Evolutionary conservation across 2,113 vertebrate genomes (phyloP), one percentile per base, ranked within the genome.

Genomic region (Nothocercus nigrocapillus): DNA sequence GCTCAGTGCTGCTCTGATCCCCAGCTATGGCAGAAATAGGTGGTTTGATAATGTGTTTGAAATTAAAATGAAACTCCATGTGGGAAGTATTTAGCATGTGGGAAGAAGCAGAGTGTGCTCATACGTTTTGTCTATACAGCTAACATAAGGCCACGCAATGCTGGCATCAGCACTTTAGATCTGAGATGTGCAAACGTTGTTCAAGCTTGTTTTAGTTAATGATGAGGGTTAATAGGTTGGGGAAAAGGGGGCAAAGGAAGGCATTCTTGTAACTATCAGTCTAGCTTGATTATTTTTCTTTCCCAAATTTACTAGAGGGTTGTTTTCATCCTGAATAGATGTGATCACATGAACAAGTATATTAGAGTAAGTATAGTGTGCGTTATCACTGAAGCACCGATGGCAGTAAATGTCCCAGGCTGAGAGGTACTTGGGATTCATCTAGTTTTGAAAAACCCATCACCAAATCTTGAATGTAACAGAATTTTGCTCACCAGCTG

Each of bases 161-260:
- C 79, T 91, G 68, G 68, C 47, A 72, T 78, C 47, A 84, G 85
- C 68, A 64, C 7, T 82, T 88, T 91, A 9, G 25, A 45, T 88
- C 10, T 14, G 8, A 24, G 54, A 8, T 2, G 1, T 17, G 15
- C 1, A 0, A 47, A 27, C 25, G 44, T 32, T 77, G 20, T 16
- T 16, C 0, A 8, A 22, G 17, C 32, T 85, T 7, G 1, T 67
- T 79, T 84, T 14, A 8, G 3, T 87, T 86, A 77, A 69, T 63
- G 79, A 74, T 56, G 49, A 68, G 17, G 40, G 38, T 54, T 54
- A 85, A 69, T 75, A n/a, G 11, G 66, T 36, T 62, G 24, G 30
- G 21, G 38, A 12, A 66, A 82, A 77, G 22, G 2, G 16, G 25
- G 44, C 24, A 67, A 13, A 54, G 7, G 70, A 75, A 67, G 14